Conservation (phyloP, 2,797 vertebrate genomes). For the Enteromius paludinosus region DNA sequence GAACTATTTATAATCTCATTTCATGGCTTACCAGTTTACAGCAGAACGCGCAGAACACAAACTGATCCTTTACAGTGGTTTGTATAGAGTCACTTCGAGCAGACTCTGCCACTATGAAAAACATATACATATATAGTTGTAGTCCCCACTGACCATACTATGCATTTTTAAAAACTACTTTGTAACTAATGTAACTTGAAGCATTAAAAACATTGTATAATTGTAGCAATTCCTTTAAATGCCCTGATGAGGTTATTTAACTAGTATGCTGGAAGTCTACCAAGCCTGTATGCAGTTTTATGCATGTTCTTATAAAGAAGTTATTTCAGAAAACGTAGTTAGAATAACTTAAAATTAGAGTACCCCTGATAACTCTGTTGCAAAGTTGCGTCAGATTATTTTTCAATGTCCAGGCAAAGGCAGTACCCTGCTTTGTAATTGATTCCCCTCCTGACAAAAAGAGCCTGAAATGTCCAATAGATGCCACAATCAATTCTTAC, state of each 20-base stretch:
- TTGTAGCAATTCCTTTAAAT: neutral
- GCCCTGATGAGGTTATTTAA: neutral
- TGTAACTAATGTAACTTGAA: conserved; percentile 36
- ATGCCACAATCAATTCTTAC: neutral
- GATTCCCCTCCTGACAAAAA: neutral
- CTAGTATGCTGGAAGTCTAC: neutral
- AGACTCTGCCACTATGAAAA: conserved; percentile 41
- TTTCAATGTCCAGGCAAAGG: neutral
- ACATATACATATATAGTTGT: conserved; percentile 33
- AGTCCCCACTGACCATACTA: conserved; percentile 11
- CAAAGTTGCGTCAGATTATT: neutral
- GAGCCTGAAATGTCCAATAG: neutral
- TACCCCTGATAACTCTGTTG: neutral
- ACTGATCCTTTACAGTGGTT: conserved; percentile 32
- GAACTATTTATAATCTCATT: conserved; percentile 70
- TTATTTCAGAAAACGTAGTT: neutral
- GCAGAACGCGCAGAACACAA: conserved; percentile 29
- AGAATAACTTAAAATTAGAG: neutral
- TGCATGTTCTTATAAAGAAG: neutral
- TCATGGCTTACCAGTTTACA: conserved; percentile 60
- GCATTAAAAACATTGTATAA: neutral
- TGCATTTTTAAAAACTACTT: conserved; percentile 21
- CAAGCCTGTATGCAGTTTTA: neutral
- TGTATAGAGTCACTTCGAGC: conserved; percentile 43
- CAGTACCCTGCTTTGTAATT: neutral